A percentile compares a stretch with the other conserved stretches of the same genome.
Conservation (phyloP, 2,888 invertebrate species). For the Sisyra nigra region DNA sequence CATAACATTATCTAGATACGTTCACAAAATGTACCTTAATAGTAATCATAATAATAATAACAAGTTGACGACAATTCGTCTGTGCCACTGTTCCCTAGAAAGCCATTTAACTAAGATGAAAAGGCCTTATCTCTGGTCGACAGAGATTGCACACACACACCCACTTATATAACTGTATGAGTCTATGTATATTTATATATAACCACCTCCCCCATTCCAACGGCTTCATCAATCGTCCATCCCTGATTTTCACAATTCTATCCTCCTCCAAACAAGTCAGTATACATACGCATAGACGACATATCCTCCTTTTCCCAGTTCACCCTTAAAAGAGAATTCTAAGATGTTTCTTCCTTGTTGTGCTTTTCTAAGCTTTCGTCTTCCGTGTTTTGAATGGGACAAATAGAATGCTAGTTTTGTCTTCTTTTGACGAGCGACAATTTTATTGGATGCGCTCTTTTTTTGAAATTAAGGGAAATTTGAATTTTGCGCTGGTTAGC, state of each 20-base stretch:
- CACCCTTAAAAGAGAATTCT: too few species aligned
- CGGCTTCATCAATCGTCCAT: too few species aligned
- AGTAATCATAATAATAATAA: too few species aligned
- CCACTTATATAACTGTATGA: not conserved
- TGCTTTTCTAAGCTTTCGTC: too few species aligned
- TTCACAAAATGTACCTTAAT: too few species aligned
- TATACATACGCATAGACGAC: not conserved
- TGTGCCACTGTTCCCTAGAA: slow-evolving; percentile 12
- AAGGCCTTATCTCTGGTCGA: slow-evolving; percentile 25
- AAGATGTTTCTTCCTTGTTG: too few species aligned
- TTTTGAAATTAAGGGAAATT: not conserved
- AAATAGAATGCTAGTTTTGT: too few species aligned
- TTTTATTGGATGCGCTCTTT: not conserved
- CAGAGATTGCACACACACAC: slow-evolving; percentile 22
- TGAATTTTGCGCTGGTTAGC: not conserved
- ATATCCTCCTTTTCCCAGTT: too few species aligned
- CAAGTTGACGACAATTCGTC: slow-evolving; percentile 5
- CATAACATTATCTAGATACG: too few species aligned
- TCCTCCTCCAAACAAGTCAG: too few species aligned
- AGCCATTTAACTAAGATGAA: slow-evolving; percentile 22
- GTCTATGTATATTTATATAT: not conserved
- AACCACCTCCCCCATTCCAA: not conserved
- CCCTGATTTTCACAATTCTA: too few species aligned
- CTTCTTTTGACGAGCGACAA: too few species aligned
- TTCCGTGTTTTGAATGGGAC: not conserved